A percentile compares a stretch with the other conserved stretches of the same genome.
phyloP scores from a whole-genome alignment of 2,797 vertebrate genomes.

The Simalia tracyae region DNA sequence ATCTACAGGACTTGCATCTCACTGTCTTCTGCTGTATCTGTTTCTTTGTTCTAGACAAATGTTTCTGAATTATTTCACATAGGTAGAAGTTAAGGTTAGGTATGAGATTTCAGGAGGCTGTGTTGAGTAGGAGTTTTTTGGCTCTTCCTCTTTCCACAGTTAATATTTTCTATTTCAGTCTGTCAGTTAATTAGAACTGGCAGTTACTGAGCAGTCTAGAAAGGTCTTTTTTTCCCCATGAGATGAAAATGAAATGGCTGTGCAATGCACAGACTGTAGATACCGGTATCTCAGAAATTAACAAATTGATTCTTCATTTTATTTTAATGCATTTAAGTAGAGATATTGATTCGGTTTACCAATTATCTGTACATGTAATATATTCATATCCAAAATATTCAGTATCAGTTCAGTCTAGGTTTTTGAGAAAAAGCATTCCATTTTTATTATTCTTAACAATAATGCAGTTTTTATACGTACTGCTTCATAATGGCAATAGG shows the following conservation, averaged over 20 bases:
- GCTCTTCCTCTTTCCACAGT: background rate
- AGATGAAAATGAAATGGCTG: background rate
- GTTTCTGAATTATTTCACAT: background rate
- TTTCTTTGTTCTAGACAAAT: background rate
- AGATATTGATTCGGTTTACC: background rate
- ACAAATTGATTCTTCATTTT: background rate
- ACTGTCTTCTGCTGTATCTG: background rate
- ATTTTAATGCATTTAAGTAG: background rate
- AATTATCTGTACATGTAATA: background rate
- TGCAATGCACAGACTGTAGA: background rate
- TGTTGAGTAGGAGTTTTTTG: background rate
- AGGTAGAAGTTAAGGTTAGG: background rate
- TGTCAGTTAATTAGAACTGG: background rate
- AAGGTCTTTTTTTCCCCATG: background rate
- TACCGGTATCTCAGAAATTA: background rate
- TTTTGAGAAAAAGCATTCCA: background rate
- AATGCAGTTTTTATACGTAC: background rate
- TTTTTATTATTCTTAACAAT: background rate
- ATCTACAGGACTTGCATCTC: background rate
- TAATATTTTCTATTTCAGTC: background rate
- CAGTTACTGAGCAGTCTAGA: background rate
- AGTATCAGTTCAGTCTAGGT: no score
- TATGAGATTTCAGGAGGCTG: background rate
- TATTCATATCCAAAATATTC: background rate
- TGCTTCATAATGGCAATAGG: background rate